Base-by-base conservation (phyloP, 37 sponge, comb jelly and placozoan genomes). In the Lycopodina hypogea region DNA sequence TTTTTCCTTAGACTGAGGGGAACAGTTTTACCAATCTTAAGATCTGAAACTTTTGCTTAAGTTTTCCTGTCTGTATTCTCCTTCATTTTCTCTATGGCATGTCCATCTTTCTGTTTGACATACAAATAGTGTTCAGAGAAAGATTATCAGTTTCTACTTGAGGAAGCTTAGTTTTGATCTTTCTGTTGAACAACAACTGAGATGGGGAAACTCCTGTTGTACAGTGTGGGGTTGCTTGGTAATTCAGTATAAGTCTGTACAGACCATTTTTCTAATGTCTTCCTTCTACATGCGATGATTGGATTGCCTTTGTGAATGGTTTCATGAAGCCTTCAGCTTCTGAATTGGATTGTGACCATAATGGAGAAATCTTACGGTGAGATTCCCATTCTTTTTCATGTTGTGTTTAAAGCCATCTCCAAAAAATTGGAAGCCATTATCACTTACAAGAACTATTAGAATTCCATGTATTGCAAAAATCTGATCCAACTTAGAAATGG, bases 231-330 rank as follows among this genome's bases (percentile, higher is more conserved):
- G 85, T 84, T 2, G 85, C 71, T 57, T 77, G 11, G 41, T 83
- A 76, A 39, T 83, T 68, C 19, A 83, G 48, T 18, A 83, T 45
- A 41, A 83, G 76, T 67, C n/a, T 30, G 42, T 78, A 68, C 7
- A 77, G 65, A 56, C 70, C 1, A 55, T 83, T 83, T 23, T 41
- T 83, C 84, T 76, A 83, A 29, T 50, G 2, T 72, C 45, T 77
- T 8, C 73, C 78, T 84, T 84, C 85, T n/a, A 56, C 78, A 19
- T 74, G 52, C 6, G 85, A 78, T 32, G 64, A 77, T 3, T 72
- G 85, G 21, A 84, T 71, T 37, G 78, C 85, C 56, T 84, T 84
- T 8, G 74, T 84, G 6, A 84, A 35, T 22, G 77, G 77, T 33
- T 83, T 75, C 84, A 83, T 83, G 35, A 83, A 82, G 36, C 40